Percentiles rank a stretch among this genome's conserved stretches.
phyloP scores from a whole-genome alignment of 2,888 invertebrate genomes.

The Dasysyrphus tricinctus region DNA sequence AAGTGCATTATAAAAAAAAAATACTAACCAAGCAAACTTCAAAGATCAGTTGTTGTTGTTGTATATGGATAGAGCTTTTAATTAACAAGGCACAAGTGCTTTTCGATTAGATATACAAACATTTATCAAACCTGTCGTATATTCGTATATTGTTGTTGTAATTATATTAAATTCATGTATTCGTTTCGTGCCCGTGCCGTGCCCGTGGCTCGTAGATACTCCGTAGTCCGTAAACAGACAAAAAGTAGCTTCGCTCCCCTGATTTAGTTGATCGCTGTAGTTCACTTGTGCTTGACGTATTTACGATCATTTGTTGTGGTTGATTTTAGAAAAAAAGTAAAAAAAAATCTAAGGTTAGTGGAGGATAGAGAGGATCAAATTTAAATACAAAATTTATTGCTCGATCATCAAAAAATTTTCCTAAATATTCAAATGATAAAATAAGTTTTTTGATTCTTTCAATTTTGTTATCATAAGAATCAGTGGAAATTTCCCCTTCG shows the following conservation, averaged over 20 bases:
- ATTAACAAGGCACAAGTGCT: constrained; percentile 31
- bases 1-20: background rate
- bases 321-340: background rate
- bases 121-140: constrained; percentile 25
- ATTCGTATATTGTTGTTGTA: background rate
- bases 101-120: constrained; percentile 36
- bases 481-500: constrained; percentile 27
- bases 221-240: background rate
- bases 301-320: background rate
- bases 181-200: too few species aligned
- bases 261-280: constrained; percentile 60
- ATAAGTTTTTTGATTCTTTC: background rate
- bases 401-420: background rate
- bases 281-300: constrained; percentile 31
- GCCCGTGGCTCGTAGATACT: background rate
- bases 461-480: background rate
- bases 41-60: background rate
- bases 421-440: background rate
- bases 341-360: constrained; percentile 47
- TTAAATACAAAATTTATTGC: background rate
- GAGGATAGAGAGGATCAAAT: background rate
- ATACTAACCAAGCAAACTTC: background rate
- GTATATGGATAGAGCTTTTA: constrained; percentile 43
- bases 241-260: constrained; percentile 12
- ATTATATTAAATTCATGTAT: background rate